Percentiles rank a stretch among this genome's conserved stretches.
These are phyloP conservation scores for Setipinna tenuifilis DNA, from an alignment of 2,797 vertebrate genomes.

Conservation along the genomic window DNA sequence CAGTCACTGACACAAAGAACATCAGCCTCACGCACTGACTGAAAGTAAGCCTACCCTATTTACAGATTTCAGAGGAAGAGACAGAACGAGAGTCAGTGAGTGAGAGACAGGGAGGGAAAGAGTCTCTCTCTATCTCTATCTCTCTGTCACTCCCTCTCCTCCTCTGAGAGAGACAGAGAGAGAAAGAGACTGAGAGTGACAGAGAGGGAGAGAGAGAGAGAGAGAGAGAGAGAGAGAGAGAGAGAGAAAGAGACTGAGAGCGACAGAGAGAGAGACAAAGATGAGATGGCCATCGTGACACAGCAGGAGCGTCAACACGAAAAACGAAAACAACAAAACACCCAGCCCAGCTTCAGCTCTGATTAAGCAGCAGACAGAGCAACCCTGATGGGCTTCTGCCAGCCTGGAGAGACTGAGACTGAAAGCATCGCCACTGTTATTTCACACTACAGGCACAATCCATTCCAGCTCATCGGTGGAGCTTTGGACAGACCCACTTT, in stretches of 20 bases:
- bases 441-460: background rate
- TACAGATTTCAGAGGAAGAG: background rate
- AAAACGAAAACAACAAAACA: background rate
- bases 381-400: background rate
- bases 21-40: slow-evolving; percentile 17
- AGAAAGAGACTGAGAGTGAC: background rate
- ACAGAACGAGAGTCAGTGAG: background rate
- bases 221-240: background rate
- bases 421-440: background rate
- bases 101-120: background rate
- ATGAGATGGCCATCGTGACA: slow-evolving; percentile 19
- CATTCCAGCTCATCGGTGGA: background rate
- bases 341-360: background rate
- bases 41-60: slow-evolving; percentile 5
- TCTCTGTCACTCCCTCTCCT: too few relatives aligned
- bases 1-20: slow-evolving; percentile 13
- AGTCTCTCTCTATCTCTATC: too few relatives aligned
- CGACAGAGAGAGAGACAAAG: background rate
- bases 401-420: background rate
- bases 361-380: slow-evolving; percentile 8
- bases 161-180: too few relatives aligned
- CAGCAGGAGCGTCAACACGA: background rate
- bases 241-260: background rate
- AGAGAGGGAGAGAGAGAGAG: background rate
- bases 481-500: background rate